Evolutionary conservation across 2,888 invertebrate species (phyloP), one percentile per base, ranked within the genome.

Genomic region (Nephrotoma flavescens): DNA sequence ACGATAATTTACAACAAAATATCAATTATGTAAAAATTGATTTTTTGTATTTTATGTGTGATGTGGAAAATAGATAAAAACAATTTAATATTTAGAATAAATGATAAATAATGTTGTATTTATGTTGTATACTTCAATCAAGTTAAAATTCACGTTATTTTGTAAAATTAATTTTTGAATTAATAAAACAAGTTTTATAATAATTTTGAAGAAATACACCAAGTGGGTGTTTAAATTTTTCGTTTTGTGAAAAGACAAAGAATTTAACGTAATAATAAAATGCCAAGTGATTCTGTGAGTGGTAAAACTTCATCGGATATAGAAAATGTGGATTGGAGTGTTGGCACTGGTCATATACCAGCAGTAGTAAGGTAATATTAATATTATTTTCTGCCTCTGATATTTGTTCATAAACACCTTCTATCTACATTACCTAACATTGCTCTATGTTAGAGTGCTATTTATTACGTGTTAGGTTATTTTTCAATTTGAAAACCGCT

Each of bases 201-300:
- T 71, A 31, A 71, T 71, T 31, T 31, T 6, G 19, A 57, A 6
- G 57, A 57, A 57, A 3, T 71, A 31, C n/a, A n/a, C n/a, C n/a
- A 71, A 71, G 31, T 71, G 31, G 57, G 19, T 31, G 71, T 71
- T 31, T 71, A 71, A 31, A 71, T 31, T 71, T 71, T 52, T n/a
- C 31, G 15, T 15, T 31, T 31, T 15, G 7, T 71, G 71, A 71
- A 6, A 31, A 71, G 71, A 31, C 71, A 71, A 71, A 31, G 71
- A 71, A 71, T 71, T 71, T 71, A 84, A 42, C 5, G 42, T 83
- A 84, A 12, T 42, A 42, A 42, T 9, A 89, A 88, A 89, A 94
- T 94, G 94, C 94, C 94, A 90, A 93, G 94, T 89, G 94, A 94
- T 90, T 94, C 94, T 90, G 94, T 94, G 89, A 93, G 92, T 90